A percentile compares a stretch with the other conserved stretches of the same genome.
Evolutionary conservation across 2,797 vertebrate species (phyloP).

Genomic region (Phylloscopus collybita): DNA sequence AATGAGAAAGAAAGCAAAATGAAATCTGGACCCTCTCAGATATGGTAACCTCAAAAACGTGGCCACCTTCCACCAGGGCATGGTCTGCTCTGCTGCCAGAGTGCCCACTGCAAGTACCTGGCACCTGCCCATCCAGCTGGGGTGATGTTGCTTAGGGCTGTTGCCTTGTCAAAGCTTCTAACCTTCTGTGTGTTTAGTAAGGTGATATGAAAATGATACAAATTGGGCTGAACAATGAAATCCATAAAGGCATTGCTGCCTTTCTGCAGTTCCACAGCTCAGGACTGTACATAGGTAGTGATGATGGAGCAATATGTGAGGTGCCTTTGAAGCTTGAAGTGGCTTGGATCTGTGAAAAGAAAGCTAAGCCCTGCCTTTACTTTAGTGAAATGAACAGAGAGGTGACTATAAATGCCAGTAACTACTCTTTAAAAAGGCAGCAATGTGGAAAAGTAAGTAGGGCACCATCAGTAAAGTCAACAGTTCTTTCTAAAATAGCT

Average conservation of each 20-base stretch:
- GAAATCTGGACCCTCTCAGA: neutral
- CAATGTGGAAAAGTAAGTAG: conserved; percentile 23
- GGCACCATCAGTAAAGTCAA: conserved; percentile 12
- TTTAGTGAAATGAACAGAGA: conserved; percentile 10
- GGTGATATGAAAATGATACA: neutral
- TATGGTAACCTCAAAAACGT: neutral
- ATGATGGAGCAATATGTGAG: neutral
- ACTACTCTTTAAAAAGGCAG: conserved; percentile 16
- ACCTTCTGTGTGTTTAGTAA: neutral
- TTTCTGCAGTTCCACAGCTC: neutral
- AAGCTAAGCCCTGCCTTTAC: neutral
- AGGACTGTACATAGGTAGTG: neutral
- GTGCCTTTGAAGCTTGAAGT: neutral
- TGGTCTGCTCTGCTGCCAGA: neutral
- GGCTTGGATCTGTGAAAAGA: neutral
- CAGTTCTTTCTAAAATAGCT: conserved; percentile 33
- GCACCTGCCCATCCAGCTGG: neutral
- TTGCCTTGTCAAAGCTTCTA: neutral
- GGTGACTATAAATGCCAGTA: conserved; percentile 3
- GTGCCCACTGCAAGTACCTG: neutral
- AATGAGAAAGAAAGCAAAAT: neutral
- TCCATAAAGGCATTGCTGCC: neutral
- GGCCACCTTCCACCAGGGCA: neutral
- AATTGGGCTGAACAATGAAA: neutral
- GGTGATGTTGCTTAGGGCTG: neutral